These are phyloP conservation scores for Petrolisthes cinctipes DNA, from an alignment of 2,888 invertebrate genomes.

Conservation along the genomic window DNA sequence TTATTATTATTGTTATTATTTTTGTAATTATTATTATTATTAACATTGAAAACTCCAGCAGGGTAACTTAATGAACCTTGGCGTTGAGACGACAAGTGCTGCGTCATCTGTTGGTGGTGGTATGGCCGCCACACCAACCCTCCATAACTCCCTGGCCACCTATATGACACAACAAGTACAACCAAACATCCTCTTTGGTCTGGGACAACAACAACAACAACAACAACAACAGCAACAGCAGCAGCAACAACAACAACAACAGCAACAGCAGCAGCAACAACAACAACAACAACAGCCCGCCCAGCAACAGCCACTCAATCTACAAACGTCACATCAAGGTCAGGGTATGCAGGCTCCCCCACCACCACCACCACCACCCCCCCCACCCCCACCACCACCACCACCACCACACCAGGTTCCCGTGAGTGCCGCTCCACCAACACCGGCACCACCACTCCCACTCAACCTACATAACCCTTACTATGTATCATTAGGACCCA, in stretches of 20 bases:
- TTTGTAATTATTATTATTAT: too few relatives aligned
- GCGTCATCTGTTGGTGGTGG: conserved; percentile 45
- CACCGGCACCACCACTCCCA: conserved; percentile 57
- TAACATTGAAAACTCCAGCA: conserved; percentile 13
- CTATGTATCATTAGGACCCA: conserved; percentile 62
- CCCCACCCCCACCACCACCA: conserved; percentile 48
- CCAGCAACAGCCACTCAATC: conserved; percentile 62
- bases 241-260: conserved; percentile 55
- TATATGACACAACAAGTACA: conserved; percentile 62
- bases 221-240: conserved; percentile 58
- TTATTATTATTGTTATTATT: neutral
- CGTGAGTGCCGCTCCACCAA: conserved; percentile 33
- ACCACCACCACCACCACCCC: conserved; percentile 43
- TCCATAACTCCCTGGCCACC: conserved; percentile 60
- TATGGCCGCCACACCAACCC: conserved; percentile 55
- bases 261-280: conserved; percentile 26
- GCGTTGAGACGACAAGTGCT: conserved; percentile 38
- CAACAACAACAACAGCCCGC: conserved; percentile 16
- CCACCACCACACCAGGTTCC: conserved; percentile 53
- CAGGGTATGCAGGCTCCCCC: conserved; percentile 52
- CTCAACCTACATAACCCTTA: conserved; percentile 61
- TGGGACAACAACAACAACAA: conserved; percentile 58
- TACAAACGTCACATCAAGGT: conserved; percentile 62
- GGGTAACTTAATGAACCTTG: conserved; percentile 58
- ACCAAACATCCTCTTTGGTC: conserved; percentile 57